Conservation (phyloP, 2,113 vertebrate genomes). For the Empidonax alnorum region DNA sequence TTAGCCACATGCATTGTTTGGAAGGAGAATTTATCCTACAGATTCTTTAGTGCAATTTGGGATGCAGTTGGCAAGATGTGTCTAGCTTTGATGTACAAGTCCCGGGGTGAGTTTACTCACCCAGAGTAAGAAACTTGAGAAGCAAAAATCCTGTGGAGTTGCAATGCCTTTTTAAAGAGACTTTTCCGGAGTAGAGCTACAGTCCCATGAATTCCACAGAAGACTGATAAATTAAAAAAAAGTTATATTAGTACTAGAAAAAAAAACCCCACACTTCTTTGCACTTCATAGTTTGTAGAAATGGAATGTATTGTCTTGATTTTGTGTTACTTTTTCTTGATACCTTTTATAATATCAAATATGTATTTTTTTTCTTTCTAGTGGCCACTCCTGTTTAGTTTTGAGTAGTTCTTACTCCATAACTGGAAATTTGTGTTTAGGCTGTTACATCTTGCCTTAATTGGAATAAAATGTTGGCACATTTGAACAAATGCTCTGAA, state of each 20-base stretch:
- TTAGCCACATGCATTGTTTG: not conserved
- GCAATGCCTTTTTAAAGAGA: not conserved
- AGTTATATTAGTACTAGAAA: not conserved
- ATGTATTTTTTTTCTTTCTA: not conserved
- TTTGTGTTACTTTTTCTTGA: not conserved
- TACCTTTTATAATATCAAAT: not conserved
- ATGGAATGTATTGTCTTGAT: not conserved
- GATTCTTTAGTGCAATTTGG: not conserved
- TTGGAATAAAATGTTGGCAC: slow-evolving; percentile 19
- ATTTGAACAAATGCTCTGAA: slow-evolving; percentile 25
- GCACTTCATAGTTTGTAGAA: not conserved
- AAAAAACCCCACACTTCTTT: not conserved
- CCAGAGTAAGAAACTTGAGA: not conserved
- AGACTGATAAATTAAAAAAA: not conserved
- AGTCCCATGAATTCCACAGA: not conserved
- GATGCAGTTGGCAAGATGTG: not conserved
- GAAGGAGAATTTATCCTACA: not conserved
- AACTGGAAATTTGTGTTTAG: slow-evolving; percentile 1
- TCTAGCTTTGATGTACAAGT: not conserved
- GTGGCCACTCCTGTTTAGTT: not conserved
- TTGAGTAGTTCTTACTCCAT: not conserved
- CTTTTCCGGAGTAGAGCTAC: not conserved
- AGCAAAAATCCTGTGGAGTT: not conserved
- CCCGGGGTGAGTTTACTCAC: not conserved
- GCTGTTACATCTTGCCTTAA: slow-evolving; percentile 25